phyloP scores from a whole-genome alignment of 2,113 vertebrate species.

The Pao palembangensis region DNA sequence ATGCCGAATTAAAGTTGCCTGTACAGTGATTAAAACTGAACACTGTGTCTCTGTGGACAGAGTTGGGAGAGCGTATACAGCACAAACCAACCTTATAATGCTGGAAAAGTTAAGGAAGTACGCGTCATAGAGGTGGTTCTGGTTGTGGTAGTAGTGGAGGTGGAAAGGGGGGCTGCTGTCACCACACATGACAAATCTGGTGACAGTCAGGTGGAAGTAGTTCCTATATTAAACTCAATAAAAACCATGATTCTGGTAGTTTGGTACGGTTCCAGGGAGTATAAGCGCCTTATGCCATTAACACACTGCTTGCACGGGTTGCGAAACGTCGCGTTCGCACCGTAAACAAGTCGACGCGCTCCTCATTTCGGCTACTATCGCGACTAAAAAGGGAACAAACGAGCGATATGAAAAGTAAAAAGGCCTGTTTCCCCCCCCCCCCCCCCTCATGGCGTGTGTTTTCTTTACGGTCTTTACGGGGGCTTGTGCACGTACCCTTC shows the following conservation, averaged over 20 bases:
- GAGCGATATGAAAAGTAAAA: too few species aligned
- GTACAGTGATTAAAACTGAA: accelerated
- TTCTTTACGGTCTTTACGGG: background rate
- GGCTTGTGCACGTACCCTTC: conserved; percentile 62
- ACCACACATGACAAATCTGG: conserved; percentile 47
- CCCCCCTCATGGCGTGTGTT: background rate
- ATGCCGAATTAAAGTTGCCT: conserved; percentile 17
- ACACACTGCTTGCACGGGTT: background rate
- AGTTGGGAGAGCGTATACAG: accelerated
- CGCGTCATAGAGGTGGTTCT: background rate
- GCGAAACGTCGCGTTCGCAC: background rate
- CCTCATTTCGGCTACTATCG: conserved; percentile 27
- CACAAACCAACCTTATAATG: background rate
- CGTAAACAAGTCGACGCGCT: conserved; percentile 50
- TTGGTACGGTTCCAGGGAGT: background rate
- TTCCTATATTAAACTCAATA: conserved; percentile 4
- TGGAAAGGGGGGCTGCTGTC: conserved; percentile 4
- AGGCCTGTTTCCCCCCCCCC: background rate
- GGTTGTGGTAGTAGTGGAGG: background rate
- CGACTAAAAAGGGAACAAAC: background rate
- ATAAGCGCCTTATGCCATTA: background rate
- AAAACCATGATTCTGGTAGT: background rate
- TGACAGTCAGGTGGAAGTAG: background rate
- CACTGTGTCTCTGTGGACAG: accelerated
- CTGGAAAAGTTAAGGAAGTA: too few species aligned